A percentile compares a stretch with the other conserved stretches of the same genome.
These are phyloP conservation scores for Diaphora mendica DNA, from an alignment of 2,888 invertebrate species.

Conservation along the genomic window DNA sequence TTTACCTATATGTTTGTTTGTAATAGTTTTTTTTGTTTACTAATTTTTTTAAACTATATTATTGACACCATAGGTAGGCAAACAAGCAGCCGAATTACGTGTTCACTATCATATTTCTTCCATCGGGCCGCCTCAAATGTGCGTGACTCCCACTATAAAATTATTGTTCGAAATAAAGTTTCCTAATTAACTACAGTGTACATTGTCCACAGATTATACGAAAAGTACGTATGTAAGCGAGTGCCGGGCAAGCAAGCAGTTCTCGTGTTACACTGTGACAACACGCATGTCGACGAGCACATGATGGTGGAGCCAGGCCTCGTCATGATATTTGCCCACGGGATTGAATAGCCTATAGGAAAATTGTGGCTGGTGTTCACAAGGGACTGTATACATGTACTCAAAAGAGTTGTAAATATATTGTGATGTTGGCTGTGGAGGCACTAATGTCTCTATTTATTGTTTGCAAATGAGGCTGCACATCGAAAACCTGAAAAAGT, in stretches of 20 bases:
- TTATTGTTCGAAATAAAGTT: not conserved
- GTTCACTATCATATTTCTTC: no score
- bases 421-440: conserved; percentile 41
- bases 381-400: conserved; percentile 36
- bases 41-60: no score
- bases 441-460: conserved; percentile 19
- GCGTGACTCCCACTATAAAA: no score
- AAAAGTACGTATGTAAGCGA: conserved; percentile 97
- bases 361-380: conserved; percentile 23
- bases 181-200: not conserved
- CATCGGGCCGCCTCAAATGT: no score
- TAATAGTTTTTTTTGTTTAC: no score
- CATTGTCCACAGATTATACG: conserved; percentile 88
- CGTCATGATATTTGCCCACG: conserved; percentile 99
- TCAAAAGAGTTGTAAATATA: conserved; percentile 31
- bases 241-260: conserved; percentile 99
- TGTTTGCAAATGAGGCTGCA: conserved; percentile 4
- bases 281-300: conserved; percentile 97
- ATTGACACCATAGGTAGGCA: no score
- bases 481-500: not conserved
- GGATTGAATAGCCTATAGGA: conserved; percentile 89
- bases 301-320: conserved; percentile 98
- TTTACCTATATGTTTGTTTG: no score
- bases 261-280: conserved; percentile 97
- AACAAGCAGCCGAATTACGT: no score